A percentile compares a stretch with the other conserved stretches of the same genome.
Evolutionary conservation across 2,797 vertebrate species (phyloP).

Genomic region (Delichon dasypus): DNA sequence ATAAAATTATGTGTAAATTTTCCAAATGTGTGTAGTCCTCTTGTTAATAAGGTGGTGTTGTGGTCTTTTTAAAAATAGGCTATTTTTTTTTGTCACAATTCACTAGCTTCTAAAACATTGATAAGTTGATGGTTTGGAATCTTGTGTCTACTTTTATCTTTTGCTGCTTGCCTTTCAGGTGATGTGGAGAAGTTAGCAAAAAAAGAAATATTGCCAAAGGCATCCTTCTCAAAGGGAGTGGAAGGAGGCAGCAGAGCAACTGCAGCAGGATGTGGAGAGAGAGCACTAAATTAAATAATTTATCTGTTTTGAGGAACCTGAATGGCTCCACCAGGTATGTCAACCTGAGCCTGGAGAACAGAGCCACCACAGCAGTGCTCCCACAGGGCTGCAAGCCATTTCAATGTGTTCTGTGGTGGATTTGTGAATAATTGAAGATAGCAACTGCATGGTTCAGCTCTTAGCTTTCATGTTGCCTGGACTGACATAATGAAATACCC

Average conservation of each 20-base stretch:
- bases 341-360: background rate
- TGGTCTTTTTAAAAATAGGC: background rate
- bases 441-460: background rate
- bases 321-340: background rate
- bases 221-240: background rate
- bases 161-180: background rate
- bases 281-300: background rate
- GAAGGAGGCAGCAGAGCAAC: background rate
- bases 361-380: accelerated
- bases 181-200: background rate
- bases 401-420: accelerated
- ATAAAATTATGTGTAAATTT: background rate
- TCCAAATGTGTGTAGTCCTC: background rate
- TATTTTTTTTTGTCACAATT: background rate
- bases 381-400: background rate
- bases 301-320: background rate
- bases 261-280: background rate
- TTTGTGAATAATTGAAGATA: conserved; percentile 35
- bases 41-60: background rate
- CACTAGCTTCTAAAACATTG: background rate
- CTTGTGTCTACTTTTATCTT: background rate
- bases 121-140: background rate
- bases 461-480: background rate
- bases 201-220: background rate
- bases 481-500: background rate